Evolutionary conservation across 2,888 invertebrate species (phyloP).

Genomic region (Muschampia plurimacula): DNA sequence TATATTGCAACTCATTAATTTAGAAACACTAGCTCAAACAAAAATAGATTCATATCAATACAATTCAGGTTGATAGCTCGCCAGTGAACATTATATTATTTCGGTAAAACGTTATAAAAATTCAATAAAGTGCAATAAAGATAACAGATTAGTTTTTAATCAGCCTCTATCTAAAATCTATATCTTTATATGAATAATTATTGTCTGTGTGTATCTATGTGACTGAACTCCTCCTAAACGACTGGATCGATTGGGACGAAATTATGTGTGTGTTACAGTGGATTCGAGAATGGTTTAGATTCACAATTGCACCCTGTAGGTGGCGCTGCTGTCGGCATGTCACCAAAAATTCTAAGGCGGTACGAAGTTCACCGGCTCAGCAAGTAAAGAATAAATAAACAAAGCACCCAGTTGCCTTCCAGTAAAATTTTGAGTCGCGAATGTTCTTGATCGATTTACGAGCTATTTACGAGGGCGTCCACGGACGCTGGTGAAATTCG

Average conservation of each 20-base stretch:
- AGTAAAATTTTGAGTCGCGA: not conserved
- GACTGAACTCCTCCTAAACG: no score
- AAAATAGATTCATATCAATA: not conserved
- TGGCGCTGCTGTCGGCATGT: no score
- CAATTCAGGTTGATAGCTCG: conserved; percentile 5
- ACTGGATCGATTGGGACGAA: no score
- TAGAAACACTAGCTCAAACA: not conserved
- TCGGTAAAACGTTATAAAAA: not conserved
- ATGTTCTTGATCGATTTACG: not conserved
- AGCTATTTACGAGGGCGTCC: not conserved
- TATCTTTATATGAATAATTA: no score
- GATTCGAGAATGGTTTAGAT: no score
- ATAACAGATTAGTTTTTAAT: not conserved
- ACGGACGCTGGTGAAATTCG: not conserved
- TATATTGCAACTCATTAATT: conserved; percentile 10
- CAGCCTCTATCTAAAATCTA: no score
- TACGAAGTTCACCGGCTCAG: no score
- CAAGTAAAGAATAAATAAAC: no score
- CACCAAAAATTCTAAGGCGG: no score
- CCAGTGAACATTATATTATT: not conserved
- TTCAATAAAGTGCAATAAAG: not conserved
- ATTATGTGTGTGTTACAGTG: no score
- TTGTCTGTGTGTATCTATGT: no score
- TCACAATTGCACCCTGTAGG: no score
- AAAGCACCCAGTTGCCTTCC: not conserved